Conservation (phyloP, 2,888 invertebrate species). For the Bembecia ichneumoniformis region DNA sequence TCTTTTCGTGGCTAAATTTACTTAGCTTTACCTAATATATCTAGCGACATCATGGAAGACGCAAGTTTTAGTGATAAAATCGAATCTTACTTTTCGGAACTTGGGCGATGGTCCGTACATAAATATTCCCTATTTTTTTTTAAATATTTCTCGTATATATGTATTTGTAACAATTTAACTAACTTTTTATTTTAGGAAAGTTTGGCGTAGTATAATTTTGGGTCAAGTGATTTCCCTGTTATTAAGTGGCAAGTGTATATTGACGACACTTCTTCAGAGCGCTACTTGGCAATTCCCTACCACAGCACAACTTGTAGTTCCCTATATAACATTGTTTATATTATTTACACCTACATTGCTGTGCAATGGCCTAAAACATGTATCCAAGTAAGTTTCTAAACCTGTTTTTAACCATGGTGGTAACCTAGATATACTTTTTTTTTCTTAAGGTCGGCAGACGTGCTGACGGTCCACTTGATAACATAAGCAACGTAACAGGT, state of each 20-base stretch:
- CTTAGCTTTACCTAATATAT: constrained; percentile 10
- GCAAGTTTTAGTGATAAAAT: constrained; percentile 76
- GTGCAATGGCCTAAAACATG: constrained; percentile 77
- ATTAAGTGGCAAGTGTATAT: constrained; percentile 82
- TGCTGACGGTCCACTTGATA: too few species aligned
- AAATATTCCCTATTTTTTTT: constrained; percentile 3
- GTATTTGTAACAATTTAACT: constrained; percentile 4
- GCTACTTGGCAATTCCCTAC: constrained; percentile 80
- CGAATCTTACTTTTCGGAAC: constrained; percentile 76
- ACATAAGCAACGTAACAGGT: too few species aligned
- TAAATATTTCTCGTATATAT: constrained; percentile 8
- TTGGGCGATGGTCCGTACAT: constrained; percentile 77
- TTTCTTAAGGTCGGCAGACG: too few species aligned
- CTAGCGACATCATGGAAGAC: constrained; percentile 40
- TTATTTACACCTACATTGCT: constrained; percentile 84
- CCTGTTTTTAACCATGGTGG: not conserved
- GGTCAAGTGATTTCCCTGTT: constrained; percentile 84
- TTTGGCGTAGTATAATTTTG: constrained; percentile 80
- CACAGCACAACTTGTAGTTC: constrained; percentile 85
- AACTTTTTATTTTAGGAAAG: constrained; percentile 65
- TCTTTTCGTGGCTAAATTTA: constrained; percentile 13
- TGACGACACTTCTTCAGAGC: constrained; percentile 79
- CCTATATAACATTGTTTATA: constrained; percentile 82
- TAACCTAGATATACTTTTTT: too few species aligned
- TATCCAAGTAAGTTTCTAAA: constrained; percentile 71